phyloP scores from a whole-genome alignment of 1,140 invertebrate genomes.

The Coenobita brevimanus region DNA sequence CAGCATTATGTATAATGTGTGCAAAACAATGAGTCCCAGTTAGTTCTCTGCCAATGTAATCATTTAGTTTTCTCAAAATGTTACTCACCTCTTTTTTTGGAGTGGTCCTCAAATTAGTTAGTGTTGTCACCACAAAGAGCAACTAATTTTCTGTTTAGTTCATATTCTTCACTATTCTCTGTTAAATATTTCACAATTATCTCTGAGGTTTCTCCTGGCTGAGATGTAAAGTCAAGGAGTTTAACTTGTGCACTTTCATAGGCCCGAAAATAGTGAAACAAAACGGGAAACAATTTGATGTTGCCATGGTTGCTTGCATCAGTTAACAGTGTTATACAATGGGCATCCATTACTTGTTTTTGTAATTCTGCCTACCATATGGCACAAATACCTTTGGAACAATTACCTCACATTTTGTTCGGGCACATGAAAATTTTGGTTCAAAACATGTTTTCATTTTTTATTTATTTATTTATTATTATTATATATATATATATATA shows the following conservation, averaged over 20 bases:
- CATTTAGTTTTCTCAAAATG: constrained; percentile 23
- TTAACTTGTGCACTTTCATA: constrained; percentile 11
- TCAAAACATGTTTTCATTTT: constrained; percentile 18
- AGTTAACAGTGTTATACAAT: constrained; percentile 12
- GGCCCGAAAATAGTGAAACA: not conserved
- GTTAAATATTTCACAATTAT: constrained; percentile 5
- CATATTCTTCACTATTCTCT: not conserved
- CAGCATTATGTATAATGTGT: constrained; percentile 31
- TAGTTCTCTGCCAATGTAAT: constrained; percentile 13
- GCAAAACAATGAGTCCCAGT: constrained; percentile 10
- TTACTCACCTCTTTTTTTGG: constrained; percentile 20
- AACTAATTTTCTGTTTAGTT: not conserved
- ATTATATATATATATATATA: too few relatives aligned
- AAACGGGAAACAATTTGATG: not conserved
- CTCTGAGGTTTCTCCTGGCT: constrained; percentile 5
- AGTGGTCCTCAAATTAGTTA: not conserved
- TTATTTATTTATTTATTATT: too few relatives aligned
- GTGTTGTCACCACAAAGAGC: constrained; percentile 14
- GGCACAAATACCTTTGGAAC: not conserved
- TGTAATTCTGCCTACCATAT: not conserved
- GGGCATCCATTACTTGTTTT: not conserved
- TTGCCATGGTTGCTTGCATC: constrained; percentile 30
- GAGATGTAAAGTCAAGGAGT: constrained; percentile 6
- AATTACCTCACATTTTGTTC: constrained; percentile 1
- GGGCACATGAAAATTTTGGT: constrained; percentile 4